Conservation (phyloP, 2,797 vertebrate species). For the Amniataba percoides region DNA sequence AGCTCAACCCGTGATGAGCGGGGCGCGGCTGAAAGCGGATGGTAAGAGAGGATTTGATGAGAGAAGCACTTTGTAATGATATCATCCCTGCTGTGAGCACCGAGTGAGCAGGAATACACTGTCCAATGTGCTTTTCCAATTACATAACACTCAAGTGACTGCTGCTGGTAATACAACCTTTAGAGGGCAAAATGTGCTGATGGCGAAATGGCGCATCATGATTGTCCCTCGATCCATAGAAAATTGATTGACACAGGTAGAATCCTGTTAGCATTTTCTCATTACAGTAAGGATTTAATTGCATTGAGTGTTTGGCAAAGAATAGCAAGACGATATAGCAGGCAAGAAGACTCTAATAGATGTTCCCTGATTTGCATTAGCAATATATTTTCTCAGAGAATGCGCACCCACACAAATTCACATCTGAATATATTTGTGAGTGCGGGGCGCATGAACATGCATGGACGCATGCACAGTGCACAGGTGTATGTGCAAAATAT, state of each 20-base stretch:
- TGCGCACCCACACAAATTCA: slow-evolving; percentile 55
- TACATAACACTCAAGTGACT: slow-evolving; percentile 70
- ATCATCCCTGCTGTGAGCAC: slow-evolving; percentile 68
- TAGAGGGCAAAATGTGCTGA: slow-evolving; percentile 56
- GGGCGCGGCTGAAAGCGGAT: slow-evolving; percentile 48
- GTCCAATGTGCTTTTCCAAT: slow-evolving; percentile 63
- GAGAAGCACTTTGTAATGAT: slow-evolving; percentile 76
- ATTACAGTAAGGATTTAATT: slow-evolving; percentile 68
- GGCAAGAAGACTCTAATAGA: slow-evolving; percentile 35
- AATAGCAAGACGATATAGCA: slow-evolving; percentile 31
- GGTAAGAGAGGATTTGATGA: slow-evolving; percentile 74
- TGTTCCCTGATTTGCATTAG: slow-evolving; percentile 68
- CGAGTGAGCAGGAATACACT: slow-evolving; percentile 54
- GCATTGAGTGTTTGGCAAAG: slow-evolving; percentile 52
- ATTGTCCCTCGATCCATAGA: slow-evolving; percentile 45
- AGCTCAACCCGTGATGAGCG: slow-evolving; percentile 44
- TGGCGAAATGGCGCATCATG: slow-evolving; percentile 31
- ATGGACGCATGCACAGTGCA: slow-evolving; percentile 14
- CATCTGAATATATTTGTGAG: slow-evolving; percentile 36
- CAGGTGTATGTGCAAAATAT: slow-evolving; percentile 19
- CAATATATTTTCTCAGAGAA: slow-evolving; percentile 56
- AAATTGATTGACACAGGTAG: slow-evolving; percentile 71
- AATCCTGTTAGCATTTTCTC: slow-evolving; percentile 59
- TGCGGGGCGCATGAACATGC: slow-evolving; percentile 3
- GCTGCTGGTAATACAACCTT: slow-evolving; percentile 67